These are phyloP conservation scores for Leptinotarsa tumamoca DNA, from an alignment of 2,888 invertebrate species.

Conservation along the genomic window DNA sequence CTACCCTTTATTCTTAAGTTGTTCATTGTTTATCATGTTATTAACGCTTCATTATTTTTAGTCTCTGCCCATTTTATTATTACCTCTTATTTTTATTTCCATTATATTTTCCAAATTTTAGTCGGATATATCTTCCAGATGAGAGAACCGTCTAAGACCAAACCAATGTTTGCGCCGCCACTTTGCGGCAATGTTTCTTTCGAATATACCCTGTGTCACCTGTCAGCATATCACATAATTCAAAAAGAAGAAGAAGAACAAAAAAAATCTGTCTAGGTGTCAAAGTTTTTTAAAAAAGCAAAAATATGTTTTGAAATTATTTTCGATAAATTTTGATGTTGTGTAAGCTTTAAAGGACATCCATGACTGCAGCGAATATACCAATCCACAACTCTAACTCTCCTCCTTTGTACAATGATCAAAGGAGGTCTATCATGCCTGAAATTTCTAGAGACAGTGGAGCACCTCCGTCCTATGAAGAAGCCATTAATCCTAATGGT, in stretches of 20 bases:
- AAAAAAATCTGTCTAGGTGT: not conserved
- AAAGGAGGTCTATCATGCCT: slow-evolving; percentile 48
- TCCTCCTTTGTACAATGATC: slow-evolving; percentile 53
- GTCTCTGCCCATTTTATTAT: no score
- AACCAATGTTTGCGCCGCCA: no score
- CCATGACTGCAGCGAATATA: slow-evolving; percentile 52
- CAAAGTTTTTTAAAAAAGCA: not conserved
- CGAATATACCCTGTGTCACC: no score
- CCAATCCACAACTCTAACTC: slow-evolving; percentile 47
- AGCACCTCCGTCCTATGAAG: slow-evolving; percentile 74
- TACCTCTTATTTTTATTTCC: no score
- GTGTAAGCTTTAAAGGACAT: slow-evolving; percentile 22
- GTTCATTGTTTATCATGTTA: no score
- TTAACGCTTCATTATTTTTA: no score
- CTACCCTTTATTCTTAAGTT: no score
- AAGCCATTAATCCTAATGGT: slow-evolving; percentile 74
- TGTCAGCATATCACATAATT: not conserved
- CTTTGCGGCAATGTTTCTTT: no score
- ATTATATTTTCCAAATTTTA: no score
- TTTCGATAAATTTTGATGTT: slow-evolving; percentile 14
- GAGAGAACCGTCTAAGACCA: no score
- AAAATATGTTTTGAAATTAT: not conserved
- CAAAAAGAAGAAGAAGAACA: slow-evolving; percentile 2
- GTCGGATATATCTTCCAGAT: no score
- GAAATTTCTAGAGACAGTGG: slow-evolving; percentile 56